phyloP scores from a whole-genome alignment of 92 coral and sea anemone genomes.

The Paragorgia papillata region DNA sequence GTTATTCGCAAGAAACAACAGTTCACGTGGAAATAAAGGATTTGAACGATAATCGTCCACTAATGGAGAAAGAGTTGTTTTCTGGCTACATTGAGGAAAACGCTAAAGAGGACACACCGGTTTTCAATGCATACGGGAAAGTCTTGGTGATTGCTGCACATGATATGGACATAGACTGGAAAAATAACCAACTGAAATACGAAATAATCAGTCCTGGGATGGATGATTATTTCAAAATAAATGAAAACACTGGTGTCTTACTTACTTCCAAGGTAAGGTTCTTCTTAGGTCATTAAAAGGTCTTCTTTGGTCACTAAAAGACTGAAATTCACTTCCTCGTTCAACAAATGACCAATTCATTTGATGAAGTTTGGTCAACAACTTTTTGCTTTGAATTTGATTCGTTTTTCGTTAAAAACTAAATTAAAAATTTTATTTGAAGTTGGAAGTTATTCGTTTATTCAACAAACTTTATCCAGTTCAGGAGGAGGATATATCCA shows the following conservation, averaged over 20 bases:
- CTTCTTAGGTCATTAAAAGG: too few species aligned
- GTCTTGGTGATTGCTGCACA: slow-evolving; percentile 77
- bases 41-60: slow-evolving; percentile 85
- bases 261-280: slow-evolving; percentile 73
- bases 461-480: too few species aligned
- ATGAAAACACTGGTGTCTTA: slow-evolving; percentile 72
- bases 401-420: too few species aligned
- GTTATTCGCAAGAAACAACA: slow-evolving; percentile 62
- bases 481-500: too few species aligned
- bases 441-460: too few species aligned
- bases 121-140: slow-evolving; percentile 60
- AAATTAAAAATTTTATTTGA: too few species aligned
- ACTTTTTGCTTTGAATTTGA: too few species aligned
- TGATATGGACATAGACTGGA: slow-evolving; percentile 66
- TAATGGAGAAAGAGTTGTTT: slow-evolving; percentile 53
- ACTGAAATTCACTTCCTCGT: too few species aligned
- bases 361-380: too few species aligned
- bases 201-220: slow-evolving; percentile 78
- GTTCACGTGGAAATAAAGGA: slow-evolving; percentile 68
- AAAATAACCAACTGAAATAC: slow-evolving; percentile 64
- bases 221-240: slow-evolving; percentile 59
- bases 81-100: slow-evolving; percentile 79
- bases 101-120: slow-evolving; percentile 63
- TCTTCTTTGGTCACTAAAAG: too few species aligned
- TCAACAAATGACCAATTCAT: too few species aligned